These are phyloP conservation scores for Anseranas semipalmata DNA, from an alignment of 2,113 vertebrate species.

Conservation along the genomic window DNA sequence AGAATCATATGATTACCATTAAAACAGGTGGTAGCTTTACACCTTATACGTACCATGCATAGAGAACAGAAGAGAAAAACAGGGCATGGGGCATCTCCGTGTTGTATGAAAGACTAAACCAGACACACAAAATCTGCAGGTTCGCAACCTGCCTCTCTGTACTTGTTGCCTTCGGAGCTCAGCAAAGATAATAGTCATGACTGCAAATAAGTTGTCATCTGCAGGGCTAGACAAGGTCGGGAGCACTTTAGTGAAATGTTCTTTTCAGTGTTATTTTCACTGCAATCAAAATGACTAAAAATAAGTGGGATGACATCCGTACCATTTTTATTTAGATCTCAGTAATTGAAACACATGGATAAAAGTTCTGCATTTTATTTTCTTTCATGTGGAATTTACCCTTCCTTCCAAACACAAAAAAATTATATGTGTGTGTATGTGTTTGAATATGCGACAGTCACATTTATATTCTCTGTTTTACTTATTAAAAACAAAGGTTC, in stretches of 20 bases:
- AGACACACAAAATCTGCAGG: background rate
- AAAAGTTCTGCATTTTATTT: background rate
- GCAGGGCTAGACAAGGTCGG: background rate
- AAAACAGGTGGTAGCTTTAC: background rate
- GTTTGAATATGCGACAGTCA: background rate
- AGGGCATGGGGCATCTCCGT: background rate
- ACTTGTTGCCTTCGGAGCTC: background rate
- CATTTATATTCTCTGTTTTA: constrained; percentile 11
- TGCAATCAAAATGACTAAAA: background rate
- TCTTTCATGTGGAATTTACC: background rate
- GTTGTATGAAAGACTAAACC: background rate
- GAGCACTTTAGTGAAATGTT: background rate
- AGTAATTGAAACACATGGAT: background rate
- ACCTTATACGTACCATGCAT: no score
- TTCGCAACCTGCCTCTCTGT: background rate
- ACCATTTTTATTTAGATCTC: background rate
- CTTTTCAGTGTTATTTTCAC: background rate
- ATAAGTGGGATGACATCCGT: background rate
- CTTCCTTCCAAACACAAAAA: background rate
- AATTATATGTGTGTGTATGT: background rate
- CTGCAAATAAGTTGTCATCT: background rate
- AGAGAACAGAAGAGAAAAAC: background rate
- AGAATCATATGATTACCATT: background rate
- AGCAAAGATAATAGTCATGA: background rate
- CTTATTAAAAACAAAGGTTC: constrained; percentile 26